Evolutionary conservation across 2,797 vertebrate genomes (phyloP), one percentile per base, ranked within the genome.

Genomic region (Pogonophryne albipinna): DNA sequence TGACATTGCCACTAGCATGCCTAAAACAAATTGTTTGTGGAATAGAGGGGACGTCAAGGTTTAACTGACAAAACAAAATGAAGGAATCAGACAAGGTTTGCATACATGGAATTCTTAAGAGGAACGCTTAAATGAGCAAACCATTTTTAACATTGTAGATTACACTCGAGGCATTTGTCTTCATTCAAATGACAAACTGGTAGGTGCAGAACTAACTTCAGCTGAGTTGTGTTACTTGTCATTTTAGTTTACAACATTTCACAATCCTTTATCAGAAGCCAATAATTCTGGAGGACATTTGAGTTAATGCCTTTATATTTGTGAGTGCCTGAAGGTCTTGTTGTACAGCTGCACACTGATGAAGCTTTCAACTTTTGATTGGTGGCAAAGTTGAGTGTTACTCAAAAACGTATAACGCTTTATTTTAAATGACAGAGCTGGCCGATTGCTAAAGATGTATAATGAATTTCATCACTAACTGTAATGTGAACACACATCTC

Each of bases 391-490:
- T 38, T 73, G 52, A 57, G 59, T 58, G 41, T 71, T 60, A 60
- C 58, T 38, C 68, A 50, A 55, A 73, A 79, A 69, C 49, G 46
- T 23, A 44, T 19, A 38, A 67, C 42, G 60, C 78, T 61, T 79
- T 80, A 85, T 84, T 80, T 76, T 31, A 76, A 82, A 82, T 74
- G 74, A 75, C 79, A 79, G 75, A 76, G 76, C 46, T 51, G 80
- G 70, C 81, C 50, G 57, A 74, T 92, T 92, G 85, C 89, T 76
- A 66, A 57, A 76, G 86, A 90, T 84, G 58, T 81, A 89, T 91
- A 87, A 92, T 89, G 79, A 78, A 90, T 93, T 93, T 92, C 89
- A 90, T 93, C 91, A 94, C 72, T 83, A 78, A 19, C 83, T 74
- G 67, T 83, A 80, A 85, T 83, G 77, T 76, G 80, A 84, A 73